Percentiles rank a stretch among this genome's conserved stretches.
These are phyloP conservation scores for Noctua janthina DNA, from an alignment of 2,888 invertebrate species.

Conservation along the genomic window DNA sequence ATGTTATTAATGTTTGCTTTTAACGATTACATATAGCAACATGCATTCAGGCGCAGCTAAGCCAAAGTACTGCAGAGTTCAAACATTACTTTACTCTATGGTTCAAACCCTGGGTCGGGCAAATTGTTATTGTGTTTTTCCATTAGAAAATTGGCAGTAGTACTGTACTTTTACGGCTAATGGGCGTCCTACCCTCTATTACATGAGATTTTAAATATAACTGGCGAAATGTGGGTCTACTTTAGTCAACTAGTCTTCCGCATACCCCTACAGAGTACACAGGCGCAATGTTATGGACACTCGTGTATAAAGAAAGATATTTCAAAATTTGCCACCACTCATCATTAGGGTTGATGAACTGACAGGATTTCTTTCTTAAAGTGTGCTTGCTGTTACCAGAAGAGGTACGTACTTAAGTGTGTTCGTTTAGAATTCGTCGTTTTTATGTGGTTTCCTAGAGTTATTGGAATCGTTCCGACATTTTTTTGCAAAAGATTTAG, in stretches of 20 bases:
- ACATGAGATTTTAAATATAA: background rate
- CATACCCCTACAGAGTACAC: background rate
- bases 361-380: background rate
- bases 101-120: background rate
- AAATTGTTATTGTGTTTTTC: slow-evolving; percentile 24
- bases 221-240: fast-evolving
- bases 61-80: background rate
- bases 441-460: no score
- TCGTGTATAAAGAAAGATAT: background rate
- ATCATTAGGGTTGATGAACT: slow-evolving; percentile 10
- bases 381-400: background rate
- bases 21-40: background rate
- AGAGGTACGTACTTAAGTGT: background rate
- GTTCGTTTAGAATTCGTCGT: no score
- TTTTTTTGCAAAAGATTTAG: slow-evolving; percentile 1
- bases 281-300: background rate
- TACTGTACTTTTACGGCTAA: background rate
- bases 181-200: no score
- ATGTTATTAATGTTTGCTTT: background rate
- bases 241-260: background rate
- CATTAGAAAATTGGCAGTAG: slow-evolving; percentile 25
- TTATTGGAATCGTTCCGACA: no score
- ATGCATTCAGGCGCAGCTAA: background rate
- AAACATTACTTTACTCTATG: no score
- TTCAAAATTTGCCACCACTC: background rate